Evolutionary conservation across 2,888 invertebrate species (phyloP), one percentile per base, ranked within the genome.

Genomic region (Eupithecia tripunctaria): DNA sequence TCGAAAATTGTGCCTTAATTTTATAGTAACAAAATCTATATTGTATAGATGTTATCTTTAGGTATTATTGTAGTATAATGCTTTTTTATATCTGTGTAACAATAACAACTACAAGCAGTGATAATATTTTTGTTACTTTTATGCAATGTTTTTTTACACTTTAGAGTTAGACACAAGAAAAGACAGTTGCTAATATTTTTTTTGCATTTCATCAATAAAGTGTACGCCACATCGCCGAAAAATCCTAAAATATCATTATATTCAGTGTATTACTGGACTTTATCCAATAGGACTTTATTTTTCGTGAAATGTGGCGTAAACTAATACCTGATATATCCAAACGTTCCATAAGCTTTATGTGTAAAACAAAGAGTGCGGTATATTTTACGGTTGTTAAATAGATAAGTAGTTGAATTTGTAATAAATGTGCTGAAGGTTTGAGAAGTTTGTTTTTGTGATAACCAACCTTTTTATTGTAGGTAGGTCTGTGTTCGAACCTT

Each of bases 1-100:
- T 60, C 32, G 18, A 63, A 75, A 70, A 60, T 65, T 64, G 75
- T 75, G 75, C 75, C 75, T 75, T 75, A 75, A 67, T 68, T 38
- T 67, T 21, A 51, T 51, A 51, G 59, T 10, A 65, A 68, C 66
- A 75, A 68, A 36, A 43, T 67, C 12, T 12, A 60, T 60, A 60
- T 60, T 56, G 56, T 56, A 60, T 29, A 60, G 60, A 10, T 29
- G 60, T 60, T 60, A 25, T 66, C 41, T 51, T 25, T 43, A 51
- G 25, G 66, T 38, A 41, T 62, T 67, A 63, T 63, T 51, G 27
- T 36, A 71, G 41, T 25, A 10, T 21, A 51, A 51, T 27, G 36
- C 38, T 68, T 21, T 68, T 59, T 18, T 15, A 29, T 18, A 29
- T 29, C 29, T 29, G 8, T 60, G 29, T 29, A 29, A 29, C 10